Conservation (phyloP, 2,888 invertebrate genomes). For the Hipparchia semele region DNA sequence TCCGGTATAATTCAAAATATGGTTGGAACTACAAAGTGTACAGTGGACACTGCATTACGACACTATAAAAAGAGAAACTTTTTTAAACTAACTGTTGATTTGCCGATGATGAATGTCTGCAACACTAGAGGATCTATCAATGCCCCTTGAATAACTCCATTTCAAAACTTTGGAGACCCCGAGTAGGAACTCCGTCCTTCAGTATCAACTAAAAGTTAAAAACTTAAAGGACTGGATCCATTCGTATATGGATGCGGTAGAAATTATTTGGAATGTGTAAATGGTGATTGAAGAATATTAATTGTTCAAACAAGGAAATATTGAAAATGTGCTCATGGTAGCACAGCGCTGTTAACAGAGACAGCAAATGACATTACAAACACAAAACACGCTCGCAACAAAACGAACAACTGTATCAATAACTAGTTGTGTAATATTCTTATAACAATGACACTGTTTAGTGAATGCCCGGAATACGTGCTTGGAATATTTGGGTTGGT, state of each 20-base stretch:
- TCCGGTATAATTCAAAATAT: not conserved
- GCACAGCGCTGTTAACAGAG: not conserved
- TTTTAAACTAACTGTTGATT: no score
- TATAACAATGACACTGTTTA: slow-evolving; percentile 25
- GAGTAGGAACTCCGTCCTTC: no score
- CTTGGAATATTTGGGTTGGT: slow-evolving; percentile 5
- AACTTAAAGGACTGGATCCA: no score
- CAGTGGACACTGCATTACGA: not conserved
- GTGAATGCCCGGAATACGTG: slow-evolving; percentile 22
- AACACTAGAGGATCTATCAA: no score
- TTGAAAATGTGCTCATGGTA: not conserved
- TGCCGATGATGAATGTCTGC: no score
- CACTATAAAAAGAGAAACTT: no score
- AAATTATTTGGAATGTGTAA: no score
- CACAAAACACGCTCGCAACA: slow-evolving; percentile 38
- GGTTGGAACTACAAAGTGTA: not conserved
- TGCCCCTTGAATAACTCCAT: no score
- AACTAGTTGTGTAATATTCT: slow-evolving; percentile 40
- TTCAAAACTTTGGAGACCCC: no score
- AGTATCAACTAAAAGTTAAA: no score
- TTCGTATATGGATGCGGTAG: no score
- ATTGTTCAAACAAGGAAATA: not conserved
- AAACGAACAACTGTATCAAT: slow-evolving; percentile 52
- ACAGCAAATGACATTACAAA: slow-evolving; percentile 28
- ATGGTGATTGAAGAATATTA: not conserved